Conservation (phyloP, 64 coral and sea anemone species). For the Stichodactyla helianthus region DNA sequence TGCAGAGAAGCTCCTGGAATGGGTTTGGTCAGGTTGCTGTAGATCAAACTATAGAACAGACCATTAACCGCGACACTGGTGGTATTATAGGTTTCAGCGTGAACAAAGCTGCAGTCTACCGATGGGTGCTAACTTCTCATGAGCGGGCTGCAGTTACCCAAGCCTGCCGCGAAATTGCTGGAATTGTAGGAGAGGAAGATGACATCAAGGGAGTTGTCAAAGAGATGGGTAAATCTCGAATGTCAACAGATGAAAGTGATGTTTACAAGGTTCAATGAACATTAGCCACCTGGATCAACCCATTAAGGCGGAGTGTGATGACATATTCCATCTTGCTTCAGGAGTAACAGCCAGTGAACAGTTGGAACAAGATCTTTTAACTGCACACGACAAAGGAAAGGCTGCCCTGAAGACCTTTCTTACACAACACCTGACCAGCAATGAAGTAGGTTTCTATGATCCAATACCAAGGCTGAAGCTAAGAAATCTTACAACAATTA, state of each 20-base stretch:
- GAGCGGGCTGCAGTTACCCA: conserved; percentile 36
- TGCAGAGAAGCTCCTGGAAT: conserved; percentile 38
- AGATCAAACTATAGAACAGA: conserved; percentile 72
- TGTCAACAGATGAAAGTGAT: conserved; percentile 26
- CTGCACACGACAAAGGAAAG: conserved; percentile 44
- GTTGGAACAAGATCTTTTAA: neutral
- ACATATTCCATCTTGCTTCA: neutral
- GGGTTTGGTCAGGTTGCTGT: conserved; percentile 66
- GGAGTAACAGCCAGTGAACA: conserved; percentile 1
- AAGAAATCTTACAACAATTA: neutral
- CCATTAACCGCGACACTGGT: conserved; percentile 55
- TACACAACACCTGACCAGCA: conserved; percentile 12
- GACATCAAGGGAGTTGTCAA: neutral
- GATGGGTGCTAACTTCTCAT: conserved; percentile 43
- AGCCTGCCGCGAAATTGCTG: conserved; percentile 21
- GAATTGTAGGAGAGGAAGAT: neutral
- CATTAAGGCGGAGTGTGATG: neutral
- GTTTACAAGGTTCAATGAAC: conserved; percentile 17
- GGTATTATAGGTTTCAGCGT: conserved; percentile 32
- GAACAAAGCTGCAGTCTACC: conserved; percentile 35
- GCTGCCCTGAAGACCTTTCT: conserved; percentile 20
- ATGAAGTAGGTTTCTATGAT: conserved; percentile 30
- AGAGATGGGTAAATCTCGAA: conserved; percentile 24
- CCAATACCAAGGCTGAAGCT: conserved; percentile 40
- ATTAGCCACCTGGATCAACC: conserved; percentile 22